Percentiles rank a stretch among this genome's conserved stretches.
Evolutionary conservation across 1,140 invertebrate species (phyloP).

Genomic region (Drosophila teissieri): DNA sequence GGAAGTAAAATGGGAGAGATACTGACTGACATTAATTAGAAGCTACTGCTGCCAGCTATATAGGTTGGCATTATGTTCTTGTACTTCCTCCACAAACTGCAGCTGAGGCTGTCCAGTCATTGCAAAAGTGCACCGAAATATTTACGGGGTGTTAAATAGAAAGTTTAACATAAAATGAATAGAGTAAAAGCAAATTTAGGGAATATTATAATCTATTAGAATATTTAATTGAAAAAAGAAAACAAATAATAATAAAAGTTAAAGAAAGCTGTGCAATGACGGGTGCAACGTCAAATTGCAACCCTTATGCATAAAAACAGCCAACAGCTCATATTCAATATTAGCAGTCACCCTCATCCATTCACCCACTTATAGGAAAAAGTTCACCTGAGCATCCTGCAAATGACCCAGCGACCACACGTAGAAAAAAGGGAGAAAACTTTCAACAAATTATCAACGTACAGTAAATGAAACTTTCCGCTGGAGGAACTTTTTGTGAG

Average conservation of each 20-base stretch:
- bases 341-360: neutral
- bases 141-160: constrained; percentile 1
- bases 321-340: constrained; percentile 4
- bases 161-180: neutral
- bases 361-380: constrained; percentile 7
- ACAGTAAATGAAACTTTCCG: constrained; percentile 69
- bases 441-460: constrained; percentile 78
- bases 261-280: neutral
- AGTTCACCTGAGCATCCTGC: constrained; percentile 21
- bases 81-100: constrained; percentile 12
- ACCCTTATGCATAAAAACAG: no score
- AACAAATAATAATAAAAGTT: no score
- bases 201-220: no score
- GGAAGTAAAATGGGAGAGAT: constrained; percentile 16
- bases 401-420: constrained; percentile 2
- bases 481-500: constrained; percentile 36
- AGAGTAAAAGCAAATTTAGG: neutral
- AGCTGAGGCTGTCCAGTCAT: constrained; percentile 8
- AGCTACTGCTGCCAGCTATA: constrained; percentile 61
- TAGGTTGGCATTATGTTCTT: constrained; percentile 47
- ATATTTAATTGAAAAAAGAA: no score
- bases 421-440: constrained; percentile 23
- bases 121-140: neutral
- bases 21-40: constrained; percentile 59
- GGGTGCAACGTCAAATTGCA: no score